Base-by-base conservation (phyloP, 2,888 invertebrate species). In the Andrena fulva region DNA sequence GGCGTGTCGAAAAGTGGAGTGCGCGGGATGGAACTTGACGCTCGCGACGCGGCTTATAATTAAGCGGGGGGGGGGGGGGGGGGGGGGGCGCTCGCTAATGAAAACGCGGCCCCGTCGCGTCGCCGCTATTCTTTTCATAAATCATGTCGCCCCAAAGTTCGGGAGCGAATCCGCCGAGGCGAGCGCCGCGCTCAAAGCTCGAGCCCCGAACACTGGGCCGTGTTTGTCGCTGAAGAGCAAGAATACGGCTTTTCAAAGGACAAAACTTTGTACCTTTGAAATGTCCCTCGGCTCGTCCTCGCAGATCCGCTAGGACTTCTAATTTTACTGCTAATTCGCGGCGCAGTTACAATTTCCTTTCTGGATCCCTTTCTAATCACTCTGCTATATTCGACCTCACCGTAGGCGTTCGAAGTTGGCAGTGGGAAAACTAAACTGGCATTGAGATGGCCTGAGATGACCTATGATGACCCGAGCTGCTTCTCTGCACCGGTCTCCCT, bases 1-100 rank as follows among this genome's bases (percentile, higher is more conserved):
- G 48, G 68, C 52, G 52, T 66, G 85, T 77, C 75, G 85, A 85
- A 82, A 85, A 85, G 85, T 70, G 72, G 82, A 80, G 71, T 79
- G 69, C 64, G 71, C 71, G 78, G 62, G 54, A 27, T 5, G 78
- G 78, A 82, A 88, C 81, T 81, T 87, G 80, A 81, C 75, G 80
- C 79, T 75, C 66, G 69, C 66, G 82, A 82, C 86, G 79, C 64
- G 84, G 82, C 87, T 88, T 84, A 88, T 88, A 88, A 88, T 88
- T 88, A 88, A 88, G 88, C 85, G 81, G 56, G 27, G 27, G 2
- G 27, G 27, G 27, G 1, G 27, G 27, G 27, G 27, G 16, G 42
- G 66, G 35, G n/a, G n/a, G n/a, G n/a, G n/a, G n/a, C n/a, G 20
- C 74, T 68, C 79, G 71, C 77, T 88, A 88, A 88, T 85, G 88